Percentiles rank a stretch among this genome's conserved stretches.
phyloP scores from a whole-genome alignment of 2,797 vertebrate genomes.

The Phyllotis vaccarum region DNA sequence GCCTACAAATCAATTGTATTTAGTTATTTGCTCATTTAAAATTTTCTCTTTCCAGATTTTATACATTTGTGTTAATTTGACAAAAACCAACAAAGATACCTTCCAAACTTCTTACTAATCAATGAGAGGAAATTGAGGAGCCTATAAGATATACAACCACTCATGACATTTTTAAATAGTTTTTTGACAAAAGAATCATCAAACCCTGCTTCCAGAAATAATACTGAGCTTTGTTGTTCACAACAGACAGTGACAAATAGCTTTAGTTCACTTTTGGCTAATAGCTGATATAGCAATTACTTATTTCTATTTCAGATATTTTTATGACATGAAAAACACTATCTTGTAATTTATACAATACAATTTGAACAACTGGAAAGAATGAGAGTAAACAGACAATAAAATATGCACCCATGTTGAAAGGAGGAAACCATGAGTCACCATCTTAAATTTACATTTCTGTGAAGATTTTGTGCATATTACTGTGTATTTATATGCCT shows the following conservation, averaged over 20 bases:
- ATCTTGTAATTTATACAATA: not conserved
- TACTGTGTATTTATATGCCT: not conserved
- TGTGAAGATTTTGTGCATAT: not conserved
- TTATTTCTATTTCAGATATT: not conserved
- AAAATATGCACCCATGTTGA: not conserved
- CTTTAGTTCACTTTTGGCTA: not conserved
- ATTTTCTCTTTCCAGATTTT: not conserved
- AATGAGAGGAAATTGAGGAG: not conserved
- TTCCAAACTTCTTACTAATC: not conserved
- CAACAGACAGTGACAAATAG: not conserved
- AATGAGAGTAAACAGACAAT: not conserved
- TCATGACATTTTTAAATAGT: not conserved
- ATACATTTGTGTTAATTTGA: not conserved
- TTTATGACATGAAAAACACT: not conserved
- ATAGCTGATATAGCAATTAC: not conserved
- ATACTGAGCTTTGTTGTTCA: not conserved
- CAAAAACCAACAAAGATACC: not conserved
- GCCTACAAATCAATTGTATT: not conserved
- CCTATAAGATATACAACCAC: not conserved
- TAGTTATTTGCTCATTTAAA: not conserved
- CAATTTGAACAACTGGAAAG: not conserved
- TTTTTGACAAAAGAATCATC: not conserved
- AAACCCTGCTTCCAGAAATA: conserved; percentile 11
- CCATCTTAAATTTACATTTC: too few relatives aligned
- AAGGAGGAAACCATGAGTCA: not conserved